Evolutionary conservation across 2,113 vertebrate species (phyloP).

Genomic region (Leptodactylus fuscus): DNA sequence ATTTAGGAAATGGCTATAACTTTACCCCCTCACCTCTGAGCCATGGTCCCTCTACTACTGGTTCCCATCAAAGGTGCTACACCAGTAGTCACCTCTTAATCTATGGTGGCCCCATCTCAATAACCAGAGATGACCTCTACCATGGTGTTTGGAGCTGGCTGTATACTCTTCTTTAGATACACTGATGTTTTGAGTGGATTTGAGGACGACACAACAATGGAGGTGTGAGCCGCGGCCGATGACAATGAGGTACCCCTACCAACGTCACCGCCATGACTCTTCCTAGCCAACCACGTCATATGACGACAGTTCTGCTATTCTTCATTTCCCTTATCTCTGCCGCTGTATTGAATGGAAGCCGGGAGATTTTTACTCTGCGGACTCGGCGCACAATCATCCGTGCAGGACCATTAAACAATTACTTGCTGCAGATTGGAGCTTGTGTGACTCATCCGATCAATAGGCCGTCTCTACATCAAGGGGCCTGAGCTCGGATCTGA

Average conservation of each 20-base stretch:
- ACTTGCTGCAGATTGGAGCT: not conserved
- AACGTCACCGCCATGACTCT: not conserved
- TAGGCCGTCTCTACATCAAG: slow-evolving; percentile 8
- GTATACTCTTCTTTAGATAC: not conserved
- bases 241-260: not conserved
- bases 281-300: not conserved
- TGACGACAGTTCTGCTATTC: not conserved
- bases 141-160: no score
- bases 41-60: no score
- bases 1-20: no score
- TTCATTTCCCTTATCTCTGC: not conserved
- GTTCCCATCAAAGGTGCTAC: no score
- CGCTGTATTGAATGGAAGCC: not conserved
- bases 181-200: no score
- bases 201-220: not conserved
- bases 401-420: slow-evolving; percentile 18
- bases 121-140: no score
- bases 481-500: not conserved
- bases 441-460: slow-evolving; percentile 1
- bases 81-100: no score
- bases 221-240: not conserved
- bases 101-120: no score
- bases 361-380: not conserved
- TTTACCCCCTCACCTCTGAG: no score
- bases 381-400: not conserved